Base-by-base conservation (phyloP, 2,888 invertebrate species). In the Drosophila maculinotata region DNA sequence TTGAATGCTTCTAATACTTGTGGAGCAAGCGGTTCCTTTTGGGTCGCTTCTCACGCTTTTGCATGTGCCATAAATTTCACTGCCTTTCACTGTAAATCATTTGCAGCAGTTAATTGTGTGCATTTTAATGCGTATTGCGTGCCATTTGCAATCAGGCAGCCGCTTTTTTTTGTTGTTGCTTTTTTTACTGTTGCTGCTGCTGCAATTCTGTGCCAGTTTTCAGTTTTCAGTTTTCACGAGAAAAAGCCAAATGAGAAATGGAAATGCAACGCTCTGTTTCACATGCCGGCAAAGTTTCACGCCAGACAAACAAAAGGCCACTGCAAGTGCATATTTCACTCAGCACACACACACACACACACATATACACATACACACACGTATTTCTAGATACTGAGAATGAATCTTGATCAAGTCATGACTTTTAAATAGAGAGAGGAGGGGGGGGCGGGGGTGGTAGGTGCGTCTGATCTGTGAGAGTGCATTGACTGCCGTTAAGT, bases 31-130 rank as follows among this genome's bases (percentile, higher is more conserved):
- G 26, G 35, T 57, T 47, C 57, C 56, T 59, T 42, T 42, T 23
- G 15, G 42, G 26, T 20, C 44, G 49, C 52, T 78, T 82, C 82
- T 72, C 82, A 82, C 83, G 79, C 86, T 85, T 79, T 76, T 76
- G 69, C 79, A 76, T 85, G 79, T 82, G 70, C 88, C 69, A 82
- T 79, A 76, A 87, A 87, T 83, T 83, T 87, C 88, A 79, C 83
- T 82, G 76, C 83, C 86, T 82, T 82, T 85, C 88, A 85, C 82
- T 87, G 58, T 69, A 82, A 85, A 82, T 85, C 88, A 85, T 82
- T 85, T 85, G 76, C 69, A 38, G 71, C 47, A 68, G 65, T 75
- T 66, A 77, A 71, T 82, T 85, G 81, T 74, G 67, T 87, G 81
- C 79, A 82, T 87, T 85, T 85, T 69, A 87, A 82, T 87, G 82